Conservation (phyloP, 2,113 vertebrate genomes). For the Ciconia maguari region DNA sequence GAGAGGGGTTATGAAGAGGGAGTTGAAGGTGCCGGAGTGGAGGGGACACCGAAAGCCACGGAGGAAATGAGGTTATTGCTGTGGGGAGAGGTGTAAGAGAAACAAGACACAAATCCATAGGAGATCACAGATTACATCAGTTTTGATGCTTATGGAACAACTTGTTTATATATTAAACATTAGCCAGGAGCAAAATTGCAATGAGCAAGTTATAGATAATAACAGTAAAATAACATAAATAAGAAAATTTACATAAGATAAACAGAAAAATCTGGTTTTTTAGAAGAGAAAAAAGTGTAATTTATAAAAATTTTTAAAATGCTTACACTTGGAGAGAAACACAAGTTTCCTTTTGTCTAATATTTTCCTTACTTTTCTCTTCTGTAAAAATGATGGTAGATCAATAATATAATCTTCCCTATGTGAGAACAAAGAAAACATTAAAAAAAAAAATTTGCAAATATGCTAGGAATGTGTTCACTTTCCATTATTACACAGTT, state of each 20-base stretch:
- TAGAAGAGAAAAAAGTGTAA: not conserved
- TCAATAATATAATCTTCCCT: not conserved
- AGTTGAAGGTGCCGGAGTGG: not conserved
- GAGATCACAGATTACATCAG: not conserved
- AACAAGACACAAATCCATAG: not conserved
- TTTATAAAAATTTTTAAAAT: not conserved
- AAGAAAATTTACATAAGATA: not conserved
- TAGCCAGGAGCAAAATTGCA: not conserved
- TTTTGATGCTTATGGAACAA: not conserved
- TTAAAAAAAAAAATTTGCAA: not conserved
- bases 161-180: not conserved
- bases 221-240: not conserved
- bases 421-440: not conserved
- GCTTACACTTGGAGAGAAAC: not conserved
- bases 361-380: not conserved
- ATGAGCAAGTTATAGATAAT: not conserved
- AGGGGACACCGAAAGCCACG: not conserved
- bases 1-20: not conserved
- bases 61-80: not conserved
- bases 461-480: not conserved
- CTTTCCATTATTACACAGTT: constrained; percentile 32
- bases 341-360: not conserved
- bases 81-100: not conserved
- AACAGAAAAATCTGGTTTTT: not conserved
- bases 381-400: not conserved